phyloP scores from a whole-genome alignment of 2,113 vertebrate species.

The rabbit (Oryctolagus cuniculus) region DNA sequence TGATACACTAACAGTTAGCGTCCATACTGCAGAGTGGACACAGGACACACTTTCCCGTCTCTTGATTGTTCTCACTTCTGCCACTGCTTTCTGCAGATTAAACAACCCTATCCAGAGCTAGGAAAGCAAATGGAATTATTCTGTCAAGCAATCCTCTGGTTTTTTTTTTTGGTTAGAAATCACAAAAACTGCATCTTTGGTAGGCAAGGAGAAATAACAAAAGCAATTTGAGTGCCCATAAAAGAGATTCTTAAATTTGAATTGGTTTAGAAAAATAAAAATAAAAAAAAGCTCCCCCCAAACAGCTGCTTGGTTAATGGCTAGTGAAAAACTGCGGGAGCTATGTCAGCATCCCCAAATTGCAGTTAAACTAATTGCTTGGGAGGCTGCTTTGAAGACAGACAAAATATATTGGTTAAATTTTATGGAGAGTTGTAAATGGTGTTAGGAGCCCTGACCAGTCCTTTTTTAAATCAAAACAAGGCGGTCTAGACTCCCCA shows the following conservation, averaged over 20 bases:
- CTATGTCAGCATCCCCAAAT: slow-evolving; percentile 41
- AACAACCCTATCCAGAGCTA: not conserved
- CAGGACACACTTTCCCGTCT: not conserved
- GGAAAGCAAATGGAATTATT: slow-evolving; percentile 14
- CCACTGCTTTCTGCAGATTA: not conserved
- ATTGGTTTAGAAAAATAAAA: slow-evolving; percentile 49
- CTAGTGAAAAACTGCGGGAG: slow-evolving; percentile 57
- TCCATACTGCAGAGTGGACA: not conserved
- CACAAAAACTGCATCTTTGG: slow-evolving; percentile 11
- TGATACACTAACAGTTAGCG: not conserved
- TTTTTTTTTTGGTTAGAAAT: slow-evolving; percentile 55
- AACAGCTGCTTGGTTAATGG: slow-evolving; percentile 74
- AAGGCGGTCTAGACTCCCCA: not conserved
- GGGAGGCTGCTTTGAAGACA: slow-evolving; percentile 60
- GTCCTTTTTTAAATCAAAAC: not conserved
- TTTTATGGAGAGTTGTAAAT: not conserved
- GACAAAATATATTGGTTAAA: slow-evolving; percentile 2
- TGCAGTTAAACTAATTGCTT: slow-evolving; percentile 63
- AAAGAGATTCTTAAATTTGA: slow-evolving; percentile 62
- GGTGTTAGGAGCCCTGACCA: not conserved
- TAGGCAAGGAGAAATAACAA: slow-evolving; percentile 25
- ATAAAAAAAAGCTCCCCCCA: not conserved
- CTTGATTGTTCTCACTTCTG: not conserved
- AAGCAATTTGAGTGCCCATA: slow-evolving; percentile 49
- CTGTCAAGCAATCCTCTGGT: slow-evolving; percentile 7